Evolutionary conservation across 2,797 vertebrate species (phyloP), one percentile per base, ranked within the genome.

Genomic region (Chrysocyon brachyurus): DNA sequence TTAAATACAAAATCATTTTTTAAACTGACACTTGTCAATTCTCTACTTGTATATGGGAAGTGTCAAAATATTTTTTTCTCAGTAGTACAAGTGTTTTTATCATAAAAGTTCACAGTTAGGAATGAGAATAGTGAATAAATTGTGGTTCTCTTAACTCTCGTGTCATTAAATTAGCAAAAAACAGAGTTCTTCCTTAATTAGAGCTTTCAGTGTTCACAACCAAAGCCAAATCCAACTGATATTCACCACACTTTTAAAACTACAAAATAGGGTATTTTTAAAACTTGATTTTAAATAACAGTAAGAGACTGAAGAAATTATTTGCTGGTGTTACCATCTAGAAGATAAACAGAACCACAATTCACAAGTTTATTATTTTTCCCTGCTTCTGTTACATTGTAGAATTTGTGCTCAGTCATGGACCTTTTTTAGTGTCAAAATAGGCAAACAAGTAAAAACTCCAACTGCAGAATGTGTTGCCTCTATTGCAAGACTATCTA

Each of bases 1-100:
- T 93, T 95, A 98, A 97, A 97, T 98, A 98, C 81, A 98, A 98
- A 98, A 97, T 97, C 95, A 94, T 22, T 94, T 97, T 85, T 97
- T 91, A 97, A 98, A 98, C 95, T 97, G 96, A 68, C 63, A 96
- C 77, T 77, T 94, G 94, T 87, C 85, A 98, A 92, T 96, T 96
- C 15, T 97, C 81, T 91, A 90, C 90, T 96, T 97, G 95, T 96
- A 96, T 94, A 97, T 94, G 75, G 98, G 92, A 98, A 97, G 95
- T 91, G 81, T 96, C 97, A 0, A 4, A 96, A 1, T 96, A 97
- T 78, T 64, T 96, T 95, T 95, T 98, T 96, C 46, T 94, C 95
- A 87, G 70, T 78, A 87, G 70, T 77, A 94, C 87, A 97, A 83
- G 79, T 95, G 57, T 93, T 72, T 94, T 91, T 90, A 97, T 97